Conservation (phyloP, 1,140 invertebrate genomes). For the Atopsyche davidsoni region DNA sequence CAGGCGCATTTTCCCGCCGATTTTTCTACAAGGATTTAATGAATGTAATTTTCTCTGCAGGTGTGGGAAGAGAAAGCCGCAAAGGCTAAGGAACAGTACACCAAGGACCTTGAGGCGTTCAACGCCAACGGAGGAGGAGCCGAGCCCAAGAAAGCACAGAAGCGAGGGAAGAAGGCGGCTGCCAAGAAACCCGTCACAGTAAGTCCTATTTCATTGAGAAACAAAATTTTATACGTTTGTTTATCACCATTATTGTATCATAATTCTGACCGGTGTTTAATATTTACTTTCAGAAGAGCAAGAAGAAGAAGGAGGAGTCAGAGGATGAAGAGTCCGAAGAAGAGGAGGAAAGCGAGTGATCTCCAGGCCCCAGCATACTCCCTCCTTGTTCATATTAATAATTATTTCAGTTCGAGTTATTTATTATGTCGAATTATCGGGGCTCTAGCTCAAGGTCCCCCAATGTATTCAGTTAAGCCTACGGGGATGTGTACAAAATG, state of each 20-base stretch:
- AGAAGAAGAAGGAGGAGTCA: slow-evolving; percentile 51
- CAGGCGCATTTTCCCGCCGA: slow-evolving; percentile 2
- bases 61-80: slow-evolving; percentile 84
- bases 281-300: slow-evolving; percentile 38
- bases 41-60: slow-evolving; percentile 40
- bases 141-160: slow-evolving; percentile 46
- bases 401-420: slow-evolving; percentile 51
- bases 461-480: slow-evolving; percentile 10
- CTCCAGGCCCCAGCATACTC: slow-evolving; percentile 32
- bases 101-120: slow-evolving; percentile 82
- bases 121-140: slow-evolving; percentile 61
- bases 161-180: slow-evolving; percentile 48
- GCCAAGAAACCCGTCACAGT: slow-evolving; percentile 46
- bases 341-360: slow-evolving; percentile 51
- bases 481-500: slow-evolving; percentile 20
- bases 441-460: slow-evolving; percentile 22
- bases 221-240: neutral
- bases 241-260: neutral
- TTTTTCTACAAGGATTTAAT: neutral
- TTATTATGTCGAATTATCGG: slow-evolving; percentile 36
- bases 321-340: slow-evolving; percentile 46
- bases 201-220: slow-evolving; percentile 32
- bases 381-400: slow-evolving; percentile 48
- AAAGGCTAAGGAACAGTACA: slow-evolving; percentile 82
- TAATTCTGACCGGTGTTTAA: slow-evolving; percentile 5